Evolutionary conservation across 1,140 invertebrate species (phyloP).

Genomic region (Melipona quadrifasciata): DNA sequence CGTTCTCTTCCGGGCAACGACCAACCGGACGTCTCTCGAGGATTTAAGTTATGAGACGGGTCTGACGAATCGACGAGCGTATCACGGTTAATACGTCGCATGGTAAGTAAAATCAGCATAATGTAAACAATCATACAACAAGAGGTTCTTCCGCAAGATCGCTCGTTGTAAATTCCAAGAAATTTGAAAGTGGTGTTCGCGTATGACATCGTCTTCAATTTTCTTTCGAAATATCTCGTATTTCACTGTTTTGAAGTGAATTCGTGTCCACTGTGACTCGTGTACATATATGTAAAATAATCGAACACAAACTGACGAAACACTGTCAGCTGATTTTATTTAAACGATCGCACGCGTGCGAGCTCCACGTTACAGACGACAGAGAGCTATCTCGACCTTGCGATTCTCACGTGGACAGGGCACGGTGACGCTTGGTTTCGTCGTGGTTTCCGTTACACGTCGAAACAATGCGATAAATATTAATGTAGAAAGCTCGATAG

Average conservation of each 20-base stretch:
- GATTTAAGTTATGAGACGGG: slow-evolving; percentile 64
- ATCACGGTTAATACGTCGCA: slow-evolving; percentile 57
- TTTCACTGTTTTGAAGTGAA: no score
- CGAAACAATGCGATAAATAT: not conserved
- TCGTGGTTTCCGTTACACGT: not conserved
- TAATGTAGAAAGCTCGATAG: slow-evolving; percentile 34
- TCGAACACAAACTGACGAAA: not conserved
- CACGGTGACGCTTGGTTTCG: not conserved
- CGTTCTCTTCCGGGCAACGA: slow-evolving; percentile 39
- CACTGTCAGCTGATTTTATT: not conserved
- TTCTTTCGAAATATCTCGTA: no score
- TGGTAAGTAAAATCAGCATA: slow-evolving; percentile 46
- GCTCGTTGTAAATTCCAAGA: no score
- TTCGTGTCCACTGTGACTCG: no score
- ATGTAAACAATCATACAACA: not conserved
- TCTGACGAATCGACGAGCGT: slow-evolving; percentile 40
- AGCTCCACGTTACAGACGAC: not conserved
- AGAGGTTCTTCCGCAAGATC: no score
- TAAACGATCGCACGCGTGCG: not conserved
- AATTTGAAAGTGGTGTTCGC: no score
- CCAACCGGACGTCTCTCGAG: slow-evolving; percentile 31
- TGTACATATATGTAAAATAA: not conserved
- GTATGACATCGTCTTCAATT: no score
- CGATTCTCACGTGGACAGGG: not conserved
- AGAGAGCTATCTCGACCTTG: not conserved